Conservation (phyloP, 2,888 invertebrate genomes). For the Apantesis nais region DNA sequence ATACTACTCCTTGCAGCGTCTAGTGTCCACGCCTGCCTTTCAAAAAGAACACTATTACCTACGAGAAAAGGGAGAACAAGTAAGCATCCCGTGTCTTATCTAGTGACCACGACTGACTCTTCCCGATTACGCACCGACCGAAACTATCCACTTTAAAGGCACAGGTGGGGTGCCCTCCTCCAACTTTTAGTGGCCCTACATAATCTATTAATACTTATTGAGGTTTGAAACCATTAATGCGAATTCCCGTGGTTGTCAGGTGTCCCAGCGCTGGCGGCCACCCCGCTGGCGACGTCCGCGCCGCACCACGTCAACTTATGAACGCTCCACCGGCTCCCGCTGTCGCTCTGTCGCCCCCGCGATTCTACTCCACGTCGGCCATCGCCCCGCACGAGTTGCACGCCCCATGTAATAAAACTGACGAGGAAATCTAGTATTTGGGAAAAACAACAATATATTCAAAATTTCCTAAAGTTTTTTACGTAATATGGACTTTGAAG, state of each 20-base stretch:
- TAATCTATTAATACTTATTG: no score
- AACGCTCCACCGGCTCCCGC: slow-evolving; percentile 24
- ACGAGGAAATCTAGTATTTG: background rate
- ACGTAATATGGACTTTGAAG: background rate
- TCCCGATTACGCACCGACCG: slow-evolving; percentile 38
- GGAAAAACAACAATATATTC: background rate
- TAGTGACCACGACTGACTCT: no score
- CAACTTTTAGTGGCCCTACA: no score
- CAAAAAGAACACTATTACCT: slow-evolving; percentile 75
- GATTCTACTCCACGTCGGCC: background rate
- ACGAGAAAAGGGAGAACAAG: slow-evolving; percentile 54
- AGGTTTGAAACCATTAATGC: background rate
- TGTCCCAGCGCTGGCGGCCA: slow-evolving; percentile 65
- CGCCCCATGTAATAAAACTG: background rate
- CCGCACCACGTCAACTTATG: slow-evolving; percentile 58
- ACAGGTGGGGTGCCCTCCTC: background rate
- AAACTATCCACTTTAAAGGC: no score
- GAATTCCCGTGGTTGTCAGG: no score
- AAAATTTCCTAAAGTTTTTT: background rate
- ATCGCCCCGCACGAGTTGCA: background rate
- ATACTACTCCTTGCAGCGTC: background rate
- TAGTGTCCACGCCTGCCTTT: slow-evolving; percentile 45
- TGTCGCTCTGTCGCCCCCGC: background rate
- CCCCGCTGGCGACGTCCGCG: slow-evolving; percentile 31
- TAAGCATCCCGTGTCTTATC: no score